Percentiles rank a stretch among this genome's conserved stretches.
Conservation (phyloP, 2,888 invertebrate genomes). For the Clistopyga incitator region DNA sequence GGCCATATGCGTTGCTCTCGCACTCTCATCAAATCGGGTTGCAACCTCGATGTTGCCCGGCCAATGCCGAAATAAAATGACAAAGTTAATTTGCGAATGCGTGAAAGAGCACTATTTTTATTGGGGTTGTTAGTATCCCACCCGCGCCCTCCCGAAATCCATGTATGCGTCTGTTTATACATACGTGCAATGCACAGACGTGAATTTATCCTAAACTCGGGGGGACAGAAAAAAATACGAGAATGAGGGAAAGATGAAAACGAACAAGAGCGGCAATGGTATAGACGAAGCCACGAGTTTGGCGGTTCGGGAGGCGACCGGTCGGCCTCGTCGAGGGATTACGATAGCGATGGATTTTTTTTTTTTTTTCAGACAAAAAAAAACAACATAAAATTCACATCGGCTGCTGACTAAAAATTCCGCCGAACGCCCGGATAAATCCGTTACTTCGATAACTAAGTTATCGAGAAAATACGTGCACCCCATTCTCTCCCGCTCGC, state of each 20-base stretch:
- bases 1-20: not conserved
- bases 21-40: constrained; percentile 7
- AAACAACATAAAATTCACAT: constrained; percentile 37
- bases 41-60: constrained; percentile 60
- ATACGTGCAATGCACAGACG: constrained; percentile 7
- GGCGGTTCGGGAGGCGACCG: constrained; percentile 36
- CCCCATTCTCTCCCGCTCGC: constrained; percentile 6
- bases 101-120: constrained; percentile 80
- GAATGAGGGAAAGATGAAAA: constrained; percentile 33
- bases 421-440: constrained; percentile 53
- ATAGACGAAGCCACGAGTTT: constrained; percentile 17
- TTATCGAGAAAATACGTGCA: constrained; percentile 61
- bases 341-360: constrained; percentile 59
- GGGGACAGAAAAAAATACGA: not conserved
- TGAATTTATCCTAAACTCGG: not conserved
- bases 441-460: constrained; percentile 63
- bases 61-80: constrained; percentile 77
- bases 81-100: constrained; percentile 81
- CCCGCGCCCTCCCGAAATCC: not conserved
- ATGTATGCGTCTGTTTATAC: constrained; percentile 27
- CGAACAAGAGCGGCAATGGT: constrained; percentile 22
- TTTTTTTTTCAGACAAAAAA: constrained; percentile 45
- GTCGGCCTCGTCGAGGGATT: constrained; percentile 61
- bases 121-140: constrained; percentile 78
- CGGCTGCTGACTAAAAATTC: constrained; percentile 51